Conservation (phyloP, 2,888 invertebrate species). For the Diplazon laetatorius region DNA sequence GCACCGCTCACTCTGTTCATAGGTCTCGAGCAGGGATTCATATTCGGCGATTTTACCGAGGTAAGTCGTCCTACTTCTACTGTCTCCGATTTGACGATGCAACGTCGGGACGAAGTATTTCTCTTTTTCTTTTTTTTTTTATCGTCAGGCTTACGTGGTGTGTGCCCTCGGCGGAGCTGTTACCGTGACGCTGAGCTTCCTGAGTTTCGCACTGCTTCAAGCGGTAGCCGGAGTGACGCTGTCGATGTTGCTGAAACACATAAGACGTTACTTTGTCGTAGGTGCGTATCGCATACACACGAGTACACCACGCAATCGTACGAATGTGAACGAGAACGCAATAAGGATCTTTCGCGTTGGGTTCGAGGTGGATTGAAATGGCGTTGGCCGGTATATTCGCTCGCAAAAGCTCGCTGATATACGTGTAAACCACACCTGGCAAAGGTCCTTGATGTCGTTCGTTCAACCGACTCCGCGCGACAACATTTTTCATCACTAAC, state of each 20-base stretch:
- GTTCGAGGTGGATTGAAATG: not conserved
- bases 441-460: slow-evolving; percentile 58
- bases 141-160: slow-evolving; percentile 90
- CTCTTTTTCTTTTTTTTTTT: slow-evolving; percentile 63
- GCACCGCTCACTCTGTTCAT: slow-evolving; percentile 91
- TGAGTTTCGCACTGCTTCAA: slow-evolving; percentile 90
- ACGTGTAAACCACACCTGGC: slow-evolving; percentile 12
- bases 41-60: slow-evolving; percentile 92
- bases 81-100: too few relatives aligned
- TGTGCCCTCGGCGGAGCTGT: slow-evolving; percentile 91
- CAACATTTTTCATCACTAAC: slow-evolving; percentile 38
- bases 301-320: slow-evolving; percentile 27
- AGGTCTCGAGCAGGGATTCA: slow-evolving; percentile 93
- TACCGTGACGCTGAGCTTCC: slow-evolving; percentile 87
- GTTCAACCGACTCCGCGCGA: slow-evolving; percentile 45
- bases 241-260: slow-evolving; percentile 91
- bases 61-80: slow-evolving; percentile 82
- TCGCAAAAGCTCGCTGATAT: slow-evolving; percentile 33
- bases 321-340: not conserved
- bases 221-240: slow-evolving; percentile 90
- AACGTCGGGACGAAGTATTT: too few relatives aligned
- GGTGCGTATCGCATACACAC: slow-evolving; percentile 82
- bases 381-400: not conserved
- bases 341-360: slow-evolving; percentile 37
- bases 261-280: slow-evolving; percentile 89